A percentile compares a stretch with the other conserved stretches of the same genome.
Evolutionary conservation across 2,113 vertebrate genomes (phyloP).

Genomic region (Grallaria varia): DNA sequence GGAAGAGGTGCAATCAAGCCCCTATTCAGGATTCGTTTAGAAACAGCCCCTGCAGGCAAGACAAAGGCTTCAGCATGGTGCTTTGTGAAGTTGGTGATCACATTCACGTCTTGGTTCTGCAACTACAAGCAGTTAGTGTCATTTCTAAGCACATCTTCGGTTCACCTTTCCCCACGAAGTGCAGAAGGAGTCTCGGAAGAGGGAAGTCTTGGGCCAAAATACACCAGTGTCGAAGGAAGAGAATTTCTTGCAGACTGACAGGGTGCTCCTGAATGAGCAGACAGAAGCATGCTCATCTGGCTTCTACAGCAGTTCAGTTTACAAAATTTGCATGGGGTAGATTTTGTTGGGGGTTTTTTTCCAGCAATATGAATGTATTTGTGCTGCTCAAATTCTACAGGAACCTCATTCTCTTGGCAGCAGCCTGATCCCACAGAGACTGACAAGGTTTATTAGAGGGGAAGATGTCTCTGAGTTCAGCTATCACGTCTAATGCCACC

Average conservation of each 20-base stretch:
- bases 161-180: not conserved
- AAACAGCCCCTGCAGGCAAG: constrained; percentile 75
- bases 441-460: not conserved
- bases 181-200: not conserved
- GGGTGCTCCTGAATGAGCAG: not conserved
- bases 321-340: not conserved
- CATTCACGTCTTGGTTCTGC: not conserved
- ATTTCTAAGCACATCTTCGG: not conserved
- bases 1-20: constrained; percentile 81
- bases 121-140: not conserved
- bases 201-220: not conserved
- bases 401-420: not conserved
- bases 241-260: not conserved
- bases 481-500: constrained; percentile 24
- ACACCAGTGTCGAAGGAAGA: not conserved
- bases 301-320: not conserved
- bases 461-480: constrained; percentile 16
- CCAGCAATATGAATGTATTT: not conserved
- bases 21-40: constrained; percentile 78
- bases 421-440: not conserved
- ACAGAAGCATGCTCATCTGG: not conserved
- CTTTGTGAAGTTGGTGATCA: constrained; percentile 46
- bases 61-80: constrained; percentile 54
- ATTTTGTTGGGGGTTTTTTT: not conserved
- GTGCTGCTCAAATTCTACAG: not conserved